Percentiles rank a stretch among this genome's conserved stretches.
Conservation (phyloP, 2,113 vertebrate genomes). For the Procavia capensis region DNA sequence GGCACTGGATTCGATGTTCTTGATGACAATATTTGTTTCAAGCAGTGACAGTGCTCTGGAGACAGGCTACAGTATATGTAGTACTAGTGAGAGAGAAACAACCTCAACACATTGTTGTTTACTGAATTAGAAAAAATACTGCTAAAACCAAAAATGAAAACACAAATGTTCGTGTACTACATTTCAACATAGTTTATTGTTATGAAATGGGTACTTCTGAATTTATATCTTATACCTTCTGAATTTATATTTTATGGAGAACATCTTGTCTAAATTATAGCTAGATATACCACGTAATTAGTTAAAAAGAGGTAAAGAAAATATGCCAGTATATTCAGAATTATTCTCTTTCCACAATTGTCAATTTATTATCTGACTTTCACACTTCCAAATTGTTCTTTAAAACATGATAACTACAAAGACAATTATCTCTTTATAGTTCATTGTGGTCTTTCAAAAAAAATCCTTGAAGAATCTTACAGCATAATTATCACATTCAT, state of each 20-base stretch:
- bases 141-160: background rate
- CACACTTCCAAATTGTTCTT: background rate
- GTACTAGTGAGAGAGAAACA: background rate
- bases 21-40: background rate
- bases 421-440: background rate
- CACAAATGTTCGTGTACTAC: background rate
- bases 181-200: background rate
- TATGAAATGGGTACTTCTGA: background rate
- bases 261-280: background rate
- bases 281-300: background rate
- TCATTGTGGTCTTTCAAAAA: background rate
- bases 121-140: background rate
- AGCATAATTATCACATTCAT: background rate
- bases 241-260: background rate
- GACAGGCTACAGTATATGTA: background rate
- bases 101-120: background rate
- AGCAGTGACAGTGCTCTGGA: background rate
- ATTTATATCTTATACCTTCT: background rate
- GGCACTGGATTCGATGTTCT: no score
- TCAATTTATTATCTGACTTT: background rate
- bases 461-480: background rate
- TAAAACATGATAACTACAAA: background rate
- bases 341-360: background rate
- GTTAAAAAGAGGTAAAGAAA: background rate
- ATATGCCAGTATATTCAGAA: background rate